Evolutionary conservation across 2,113 vertebrate genomes (phyloP).

Genomic region (Scolopax mira): DNA sequence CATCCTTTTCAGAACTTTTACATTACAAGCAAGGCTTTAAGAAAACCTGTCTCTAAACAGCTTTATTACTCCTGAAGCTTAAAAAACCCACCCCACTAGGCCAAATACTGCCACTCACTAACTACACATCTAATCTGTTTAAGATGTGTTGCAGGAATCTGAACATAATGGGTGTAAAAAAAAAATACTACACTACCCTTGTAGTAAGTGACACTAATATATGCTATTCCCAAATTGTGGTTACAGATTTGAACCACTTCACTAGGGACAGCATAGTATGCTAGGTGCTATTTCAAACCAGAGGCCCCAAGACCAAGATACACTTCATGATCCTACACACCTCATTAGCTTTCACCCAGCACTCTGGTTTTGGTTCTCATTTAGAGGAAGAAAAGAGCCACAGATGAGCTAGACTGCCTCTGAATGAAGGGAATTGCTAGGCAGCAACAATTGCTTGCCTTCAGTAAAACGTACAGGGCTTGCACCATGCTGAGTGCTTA

Average conservation of each 20-base stretch:
- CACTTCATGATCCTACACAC: neutral
- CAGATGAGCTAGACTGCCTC: neutral
- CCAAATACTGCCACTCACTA: neutral
- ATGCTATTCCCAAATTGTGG: neutral
- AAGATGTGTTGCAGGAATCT: neutral
- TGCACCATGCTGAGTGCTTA: neutral
- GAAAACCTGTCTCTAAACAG: neutral
- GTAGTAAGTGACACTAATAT: neutral
- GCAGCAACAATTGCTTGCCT: neutral
- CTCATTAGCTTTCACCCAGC: neutral
- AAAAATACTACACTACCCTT: neutral
- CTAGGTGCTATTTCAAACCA: neutral
- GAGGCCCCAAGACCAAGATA: neutral
- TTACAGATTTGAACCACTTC: neutral
- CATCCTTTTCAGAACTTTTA: neutral
- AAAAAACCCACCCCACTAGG: neutral
- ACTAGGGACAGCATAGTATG: neutral
- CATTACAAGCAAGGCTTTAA: neutral
- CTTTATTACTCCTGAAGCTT: neutral
- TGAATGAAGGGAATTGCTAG: neutral
- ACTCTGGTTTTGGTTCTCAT: neutral
- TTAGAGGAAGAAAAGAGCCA: neutral
- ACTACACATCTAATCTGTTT: neutral
- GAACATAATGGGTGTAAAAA: neutral
- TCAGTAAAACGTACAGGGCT: neutral